A percentile compares a stretch with the other conserved stretches of the same genome.
Conservation (phyloP, 1,140 invertebrate species). For the Diorhabda carinulata region DNA sequence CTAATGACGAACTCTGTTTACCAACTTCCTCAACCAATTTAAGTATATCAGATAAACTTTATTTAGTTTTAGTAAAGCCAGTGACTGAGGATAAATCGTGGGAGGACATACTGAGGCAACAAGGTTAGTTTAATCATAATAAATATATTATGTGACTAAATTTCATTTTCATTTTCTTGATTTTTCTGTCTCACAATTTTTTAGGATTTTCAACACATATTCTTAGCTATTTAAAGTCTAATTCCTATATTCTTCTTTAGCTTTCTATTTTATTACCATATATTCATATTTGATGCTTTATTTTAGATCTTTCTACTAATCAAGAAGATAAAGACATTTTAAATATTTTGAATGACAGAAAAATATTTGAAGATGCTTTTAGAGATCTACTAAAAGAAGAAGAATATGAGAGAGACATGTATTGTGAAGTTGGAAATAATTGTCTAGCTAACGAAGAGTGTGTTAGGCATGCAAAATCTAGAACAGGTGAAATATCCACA, state of each 20-base stretch:
- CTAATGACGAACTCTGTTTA: slow-evolving; percentile 64
- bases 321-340: slow-evolving; percentile 32
- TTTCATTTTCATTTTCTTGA: too few relatives aligned
- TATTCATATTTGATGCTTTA: not conserved
- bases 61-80: slow-evolving; percentile 73
- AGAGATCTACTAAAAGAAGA: slow-evolving; percentile 39
- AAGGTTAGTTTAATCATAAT: slow-evolving; percentile 27
- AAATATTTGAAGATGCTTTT: slow-evolving; percentile 32
- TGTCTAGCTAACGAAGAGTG: slow-evolving; percentile 58
- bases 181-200: too few relatives aligned
- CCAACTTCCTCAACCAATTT: slow-evolving; percentile 58
- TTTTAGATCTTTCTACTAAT: slow-evolving; percentile 29
- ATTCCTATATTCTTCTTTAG: not conserved
- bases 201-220: not conserved
- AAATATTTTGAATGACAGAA: slow-evolving; percentile 31
- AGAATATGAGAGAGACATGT: slow-evolving; percentile 28
- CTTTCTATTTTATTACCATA: not conserved
- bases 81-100: slow-evolving; percentile 52
- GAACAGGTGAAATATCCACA: slow-evolving; percentile 26
- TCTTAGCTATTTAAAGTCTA: not conserved
- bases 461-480: slow-evolving; percentile 54
- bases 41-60: slow-evolving; percentile 57
- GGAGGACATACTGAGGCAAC: slow-evolving; percentile 50
- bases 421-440: slow-evolving; percentile 49
- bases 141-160: too few relatives aligned